These are phyloP conservation scores for Perizoma flavofasciatum DNA, from an alignment of 2,888 invertebrate species.

Conservation along the genomic window DNA sequence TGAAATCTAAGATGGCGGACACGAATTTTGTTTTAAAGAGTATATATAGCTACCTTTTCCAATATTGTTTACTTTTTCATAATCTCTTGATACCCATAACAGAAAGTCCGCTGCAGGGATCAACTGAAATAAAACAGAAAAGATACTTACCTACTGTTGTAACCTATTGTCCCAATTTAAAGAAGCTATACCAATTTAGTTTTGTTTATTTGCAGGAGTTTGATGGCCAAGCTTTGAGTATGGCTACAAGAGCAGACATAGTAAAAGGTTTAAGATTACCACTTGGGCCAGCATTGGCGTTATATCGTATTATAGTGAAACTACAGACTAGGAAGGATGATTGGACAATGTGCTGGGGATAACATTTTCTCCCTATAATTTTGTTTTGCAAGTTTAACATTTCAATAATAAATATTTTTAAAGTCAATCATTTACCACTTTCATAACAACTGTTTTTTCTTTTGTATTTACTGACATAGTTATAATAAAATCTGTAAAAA, in stretches of 20 bases:
- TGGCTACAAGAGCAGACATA: constrained; percentile 93
- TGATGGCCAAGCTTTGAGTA: constrained; percentile 93
- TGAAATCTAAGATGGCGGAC: too few relatives aligned
- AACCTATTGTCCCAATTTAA: too few relatives aligned
- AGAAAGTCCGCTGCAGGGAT: too few relatives aligned
- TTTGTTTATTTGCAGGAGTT: constrained; percentile 87
- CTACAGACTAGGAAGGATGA: constrained; percentile 91
- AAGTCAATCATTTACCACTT: too few relatives aligned
- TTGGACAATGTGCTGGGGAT: constrained; percentile 88
- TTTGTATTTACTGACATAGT: constrained; percentile 12
- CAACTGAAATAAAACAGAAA: too few relatives aligned
- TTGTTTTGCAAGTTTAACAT: neutral
- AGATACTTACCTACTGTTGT: too few relatives aligned
- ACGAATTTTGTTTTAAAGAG: too few relatives aligned
- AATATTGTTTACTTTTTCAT: too few relatives aligned
- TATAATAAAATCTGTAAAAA: neutral
- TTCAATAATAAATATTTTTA: neutral
- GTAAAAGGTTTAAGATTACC: constrained; percentile 91
- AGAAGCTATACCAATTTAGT: neutral
- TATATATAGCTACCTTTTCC: too few relatives aligned
- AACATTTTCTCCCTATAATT: constrained; percentile 38
- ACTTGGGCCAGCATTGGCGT: constrained; percentile 94
- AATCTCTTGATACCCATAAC: too few relatives aligned
- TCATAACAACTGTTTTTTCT: constrained; percentile 12
- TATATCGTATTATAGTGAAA: constrained; percentile 91